Evolutionary conservation across 2,797 vertebrate species (phyloP), one percentile per base, ranked within the genome.

Genomic region (Moxostoma hubbsi): DNA sequence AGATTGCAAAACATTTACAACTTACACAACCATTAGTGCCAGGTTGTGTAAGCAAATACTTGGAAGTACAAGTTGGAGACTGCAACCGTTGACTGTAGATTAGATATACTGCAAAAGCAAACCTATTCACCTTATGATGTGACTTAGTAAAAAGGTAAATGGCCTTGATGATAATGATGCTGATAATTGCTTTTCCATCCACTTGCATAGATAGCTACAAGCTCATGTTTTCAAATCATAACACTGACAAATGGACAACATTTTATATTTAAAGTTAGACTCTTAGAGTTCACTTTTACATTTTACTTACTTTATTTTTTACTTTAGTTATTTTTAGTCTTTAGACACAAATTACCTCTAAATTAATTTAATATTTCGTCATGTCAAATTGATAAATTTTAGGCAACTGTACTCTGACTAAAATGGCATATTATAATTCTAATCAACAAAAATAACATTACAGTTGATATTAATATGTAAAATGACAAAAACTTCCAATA

Each of bases 71-170:
- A 65, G 59, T 65, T 62, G 6, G 50, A 68, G 64, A 59, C 9
- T 2, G 5, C 6, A 0, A 55, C 54, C 57, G 59, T 46, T 63
- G 76, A 63, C 36, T 47, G 47, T 58, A 63, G 68, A 79, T 72
- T 72, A 71, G 77, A 72, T 72, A 11, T 70, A 70, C 12, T 7
- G 58, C 57, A 18, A 70, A 77, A 77, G 13, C 18, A 77, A 77
- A n/a, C 64, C 9, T n/a, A 59, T 77, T 77, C 57, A 64, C 43
- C 45, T 45, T 8, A 64, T 43, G 36, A 63, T 15, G 62, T 64
- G 62, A 64, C 62, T 43, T 64, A 13, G 62, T 47, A 15, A 63
- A 47, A 43, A 64, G 43, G 62, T 64, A 64, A 64, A 64, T 70
- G 50, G 49, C 76, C 57, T 78, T 53, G 67, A 61, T 61, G 55